Conservation (phyloP, 2,888 invertebrate genomes). For the Coecobrya sp. region DNA sequence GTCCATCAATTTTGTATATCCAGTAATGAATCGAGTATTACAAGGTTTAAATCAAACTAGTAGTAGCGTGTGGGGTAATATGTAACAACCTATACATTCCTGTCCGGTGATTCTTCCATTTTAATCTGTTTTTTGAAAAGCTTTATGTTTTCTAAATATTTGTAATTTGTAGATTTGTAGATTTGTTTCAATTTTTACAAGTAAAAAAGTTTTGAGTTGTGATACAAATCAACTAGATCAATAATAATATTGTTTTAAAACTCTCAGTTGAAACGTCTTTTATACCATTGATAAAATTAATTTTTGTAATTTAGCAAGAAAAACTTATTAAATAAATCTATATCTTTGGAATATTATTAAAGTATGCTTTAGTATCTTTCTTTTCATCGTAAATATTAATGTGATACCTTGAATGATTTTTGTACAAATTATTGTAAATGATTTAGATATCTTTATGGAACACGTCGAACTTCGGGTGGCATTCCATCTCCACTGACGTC, state of each 20-base stretch:
- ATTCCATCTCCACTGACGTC: not conserved
- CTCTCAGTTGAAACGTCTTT: not conserved
- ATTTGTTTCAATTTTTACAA: not conserved
- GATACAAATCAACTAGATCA: not conserved
- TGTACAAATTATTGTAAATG: slow-evolving; percentile 9
- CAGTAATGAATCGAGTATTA: too few species aligned
- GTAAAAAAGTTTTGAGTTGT: not conserved
- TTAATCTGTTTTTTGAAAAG: not conserved
- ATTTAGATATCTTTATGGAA: slow-evolving; percentile 62
- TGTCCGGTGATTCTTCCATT: slow-evolving; percentile 11
- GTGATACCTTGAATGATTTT: too few species aligned
- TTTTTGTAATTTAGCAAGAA: not conserved
- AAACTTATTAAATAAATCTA: not conserved
- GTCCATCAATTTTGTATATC: too few species aligned
- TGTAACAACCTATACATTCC: not conserved
- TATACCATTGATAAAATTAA: not conserved
- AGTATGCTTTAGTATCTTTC: not conserved
- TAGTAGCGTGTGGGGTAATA: too few species aligned
- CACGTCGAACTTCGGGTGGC: not conserved
- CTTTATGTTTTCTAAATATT: not conserved
- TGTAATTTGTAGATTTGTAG: not conserved
- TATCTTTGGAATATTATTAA: not conserved
- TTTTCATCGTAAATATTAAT: not conserved
- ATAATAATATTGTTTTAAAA: not conserved
- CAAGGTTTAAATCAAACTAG: not conserved